A percentile compares a stretch with the other conserved stretches of the same genome.
phyloP scores from a whole-genome alignment of 2,113 vertebrate species.

The Ursus arctos region DNA sequence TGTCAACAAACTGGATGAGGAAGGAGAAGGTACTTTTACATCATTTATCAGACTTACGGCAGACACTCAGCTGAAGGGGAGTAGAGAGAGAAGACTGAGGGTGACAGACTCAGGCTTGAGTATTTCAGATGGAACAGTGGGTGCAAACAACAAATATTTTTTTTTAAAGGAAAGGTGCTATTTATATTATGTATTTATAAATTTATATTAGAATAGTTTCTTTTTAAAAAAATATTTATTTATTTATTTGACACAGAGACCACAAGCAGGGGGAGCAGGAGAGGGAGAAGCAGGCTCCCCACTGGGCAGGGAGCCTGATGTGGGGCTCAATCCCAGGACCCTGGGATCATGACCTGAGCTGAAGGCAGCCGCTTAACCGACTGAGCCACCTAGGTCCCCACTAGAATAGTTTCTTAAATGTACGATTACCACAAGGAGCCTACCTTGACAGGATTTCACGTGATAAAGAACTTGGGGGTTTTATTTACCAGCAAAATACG shows the following conservation, averaged over 20 bases:
- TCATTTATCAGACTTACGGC: neutral
- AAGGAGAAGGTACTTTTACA: neutral
- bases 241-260: neutral
- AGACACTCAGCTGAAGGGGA: neutral
- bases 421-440: neutral
- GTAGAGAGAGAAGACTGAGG: neutral
- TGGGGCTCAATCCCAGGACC: too few relatives aligned
- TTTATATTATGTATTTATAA: neutral
- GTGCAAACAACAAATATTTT: neutral
- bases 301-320: neutral
- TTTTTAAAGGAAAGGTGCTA: neutral
- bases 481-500: neutral
- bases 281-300: neutral
- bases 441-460: neutral
- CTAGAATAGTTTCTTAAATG: neutral
- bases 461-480: neutral
- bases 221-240: neutral
- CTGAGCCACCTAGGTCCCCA: neutral
- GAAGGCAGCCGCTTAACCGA: neutral
- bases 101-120: neutral
- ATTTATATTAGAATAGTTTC: neutral
- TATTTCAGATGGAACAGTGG: neutral
- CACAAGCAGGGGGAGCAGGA: neutral
- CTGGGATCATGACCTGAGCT: neutral
- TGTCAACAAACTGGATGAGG: neutral